Evolutionary conservation across 2,888 invertebrate species (phyloP).

Genomic region (Nysson spinosus): DNA sequence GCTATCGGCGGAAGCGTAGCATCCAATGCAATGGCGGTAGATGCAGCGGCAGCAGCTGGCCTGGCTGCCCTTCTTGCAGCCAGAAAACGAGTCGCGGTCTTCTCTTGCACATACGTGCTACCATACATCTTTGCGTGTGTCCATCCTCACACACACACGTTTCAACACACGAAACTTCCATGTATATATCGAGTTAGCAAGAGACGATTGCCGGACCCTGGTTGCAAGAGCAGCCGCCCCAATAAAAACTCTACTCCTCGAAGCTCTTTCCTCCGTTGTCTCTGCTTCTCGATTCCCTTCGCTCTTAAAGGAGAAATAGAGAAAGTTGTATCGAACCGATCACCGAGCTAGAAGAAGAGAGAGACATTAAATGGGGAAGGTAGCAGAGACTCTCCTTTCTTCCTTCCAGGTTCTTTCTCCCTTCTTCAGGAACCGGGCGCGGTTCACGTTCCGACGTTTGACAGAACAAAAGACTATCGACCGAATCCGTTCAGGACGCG

Average conservation of each 20-base stretch:
- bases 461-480: slow-evolving; percentile 77
- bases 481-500: slow-evolving; percentile 52
- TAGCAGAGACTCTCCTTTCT: slow-evolving; percentile 4
- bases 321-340: neutral
- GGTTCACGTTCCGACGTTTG: slow-evolving; percentile 74
- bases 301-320: slow-evolving; percentile 21
- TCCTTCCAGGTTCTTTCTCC: slow-evolving; percentile 20
- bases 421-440: slow-evolving; percentile 59
- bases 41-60: slow-evolving; percentile 50
- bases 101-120: slow-evolving; percentile 15
- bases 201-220: slow-evolving; percentile 47
- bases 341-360: neutral
- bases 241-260: slow-evolving; percentile 70
- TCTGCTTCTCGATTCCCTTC: slow-evolving; percentile 11
- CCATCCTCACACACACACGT: neutral
- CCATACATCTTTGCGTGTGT: slow-evolving; percentile 2
- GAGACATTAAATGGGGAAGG: slow-evolving; percentile 2
- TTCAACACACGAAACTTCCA: slow-evolving; percentile 30
- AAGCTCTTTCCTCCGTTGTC: slow-evolving; percentile 56
- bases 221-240: slow-evolving; percentile 68
- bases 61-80: slow-evolving; percentile 38
- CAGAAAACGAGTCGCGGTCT: slow-evolving; percentile 41
- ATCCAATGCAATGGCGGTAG: slow-evolving; percentile 51
- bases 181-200: slow-evolving; percentile 47
- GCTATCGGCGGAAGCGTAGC: slow-evolving; percentile 51